phyloP scores from a whole-genome alignment of 2,113 vertebrate species.

The Eulemur rufifrons region DNA sequence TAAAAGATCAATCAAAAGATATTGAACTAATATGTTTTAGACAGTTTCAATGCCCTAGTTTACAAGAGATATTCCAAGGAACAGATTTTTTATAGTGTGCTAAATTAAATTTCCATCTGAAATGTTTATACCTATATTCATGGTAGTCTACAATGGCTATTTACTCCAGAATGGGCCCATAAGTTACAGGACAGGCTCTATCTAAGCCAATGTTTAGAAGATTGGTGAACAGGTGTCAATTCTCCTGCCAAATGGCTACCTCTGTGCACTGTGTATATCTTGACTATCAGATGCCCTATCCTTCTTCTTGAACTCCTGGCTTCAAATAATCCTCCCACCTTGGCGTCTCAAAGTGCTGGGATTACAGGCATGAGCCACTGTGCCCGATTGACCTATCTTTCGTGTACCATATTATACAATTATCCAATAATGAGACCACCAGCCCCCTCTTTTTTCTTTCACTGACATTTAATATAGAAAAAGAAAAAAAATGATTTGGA shows the following conservation, averaged over 20 bases:
- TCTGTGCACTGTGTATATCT: background rate
- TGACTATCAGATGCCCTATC: background rate
- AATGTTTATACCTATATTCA: constrained; percentile 60
- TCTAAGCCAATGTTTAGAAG: background rate
- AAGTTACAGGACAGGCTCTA: constrained; percentile 27
- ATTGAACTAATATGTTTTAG: constrained; percentile 80
- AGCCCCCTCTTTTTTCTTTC: background rate
- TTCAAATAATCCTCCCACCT: no score
- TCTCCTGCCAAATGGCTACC: background rate
- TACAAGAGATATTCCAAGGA: constrained; percentile 72
- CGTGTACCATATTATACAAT: background rate
- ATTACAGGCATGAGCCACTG: no score
- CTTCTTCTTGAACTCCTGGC: background rate
- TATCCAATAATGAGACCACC: background rate
- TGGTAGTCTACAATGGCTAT: background rate
- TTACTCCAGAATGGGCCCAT: background rate
- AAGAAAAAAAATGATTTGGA: constrained; percentile 37
- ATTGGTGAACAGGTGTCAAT: background rate
- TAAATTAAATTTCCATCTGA: constrained; percentile 79
- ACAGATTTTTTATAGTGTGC: constrained; percentile 62
- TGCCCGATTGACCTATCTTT: background rate
- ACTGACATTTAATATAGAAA: constrained; percentile 39
- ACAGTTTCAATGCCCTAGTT: constrained; percentile 71
- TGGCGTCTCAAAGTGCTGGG: no score
- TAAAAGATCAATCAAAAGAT: constrained; percentile 79